Evolutionary conservation across 2,113 vertebrate genomes (phyloP).

Genomic region (Dicentrarchus labrax): DNA sequence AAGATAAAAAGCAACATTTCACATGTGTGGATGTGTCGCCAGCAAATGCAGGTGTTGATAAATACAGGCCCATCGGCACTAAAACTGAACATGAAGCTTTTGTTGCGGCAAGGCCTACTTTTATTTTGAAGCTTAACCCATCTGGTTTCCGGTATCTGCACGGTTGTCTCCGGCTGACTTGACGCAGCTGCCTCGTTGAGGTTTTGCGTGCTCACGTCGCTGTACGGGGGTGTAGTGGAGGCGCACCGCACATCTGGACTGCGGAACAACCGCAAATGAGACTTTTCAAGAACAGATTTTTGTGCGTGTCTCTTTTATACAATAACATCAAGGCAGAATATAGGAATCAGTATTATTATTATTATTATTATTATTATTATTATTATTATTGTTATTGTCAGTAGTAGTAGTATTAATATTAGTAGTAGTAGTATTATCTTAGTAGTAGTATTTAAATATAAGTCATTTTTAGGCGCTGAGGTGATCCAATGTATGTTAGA

Average conservation of each 20-base stretch:
- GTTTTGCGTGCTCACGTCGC: conserved; percentile 73
- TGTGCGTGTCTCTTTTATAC: not conserved
- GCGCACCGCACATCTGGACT: conserved; percentile 79
- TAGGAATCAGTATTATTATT: not conserved
- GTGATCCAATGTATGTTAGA: not conserved
- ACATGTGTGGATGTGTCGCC: too few relatives aligned
- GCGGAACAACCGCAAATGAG: conserved; percentile 58
- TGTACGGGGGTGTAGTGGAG: conserved; percentile 73
- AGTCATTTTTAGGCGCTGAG: not conserved
- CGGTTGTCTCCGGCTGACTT: not conserved
- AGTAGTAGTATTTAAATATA: not conserved
- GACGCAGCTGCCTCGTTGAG: conserved; percentile 28
- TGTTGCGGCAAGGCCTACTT: not conserved
- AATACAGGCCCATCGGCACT: too few relatives aligned
- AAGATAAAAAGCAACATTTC: not conserved
- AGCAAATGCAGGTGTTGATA: not conserved
- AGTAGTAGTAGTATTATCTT: not conserved
- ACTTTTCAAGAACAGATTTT: conserved; percentile 6
- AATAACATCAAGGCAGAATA: not conserved
- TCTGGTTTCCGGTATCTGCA: conserved; percentile 1
- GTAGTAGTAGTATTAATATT: not conserved
- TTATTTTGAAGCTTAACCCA: conserved; percentile 46
- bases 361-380: not conserved
- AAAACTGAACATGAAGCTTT: not conserved
- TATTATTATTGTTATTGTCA: not conserved